These are phyloP conservation scores for Cetoscarus ocellatus DNA, from an alignment of 2,797 vertebrate genomes.

Conservation along the genomic window DNA sequence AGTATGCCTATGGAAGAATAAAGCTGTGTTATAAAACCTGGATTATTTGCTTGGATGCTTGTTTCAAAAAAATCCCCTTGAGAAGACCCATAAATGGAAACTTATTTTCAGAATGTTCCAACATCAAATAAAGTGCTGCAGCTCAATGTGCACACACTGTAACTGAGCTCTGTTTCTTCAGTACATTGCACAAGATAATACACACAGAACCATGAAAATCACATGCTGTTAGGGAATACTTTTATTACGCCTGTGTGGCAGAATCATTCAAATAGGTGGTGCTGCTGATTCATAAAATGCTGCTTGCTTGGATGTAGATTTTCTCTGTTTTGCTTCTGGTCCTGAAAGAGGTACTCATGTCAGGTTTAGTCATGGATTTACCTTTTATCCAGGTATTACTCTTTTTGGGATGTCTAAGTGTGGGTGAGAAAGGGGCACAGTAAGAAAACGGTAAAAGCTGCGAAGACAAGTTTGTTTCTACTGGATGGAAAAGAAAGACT, in stretches of 20 bases:
- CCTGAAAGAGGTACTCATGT: conserved; percentile 18
- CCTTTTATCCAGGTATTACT: conserved; percentile 44
- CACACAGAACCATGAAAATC: conserved; percentile 10
- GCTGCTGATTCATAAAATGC: conserved; percentile 22
- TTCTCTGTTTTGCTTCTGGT: conserved; percentile 26
- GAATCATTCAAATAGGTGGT: conserved; percentile 17
- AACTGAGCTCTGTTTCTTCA: conserved; percentile 13
- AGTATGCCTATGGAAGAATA: too few relatives aligned
- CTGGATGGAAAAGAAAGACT: conserved; percentile 17
- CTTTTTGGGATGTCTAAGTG: conserved; percentile 24
- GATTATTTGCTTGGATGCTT: not conserved
- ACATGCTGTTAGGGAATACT: not conserved
- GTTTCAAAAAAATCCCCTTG: not conserved
- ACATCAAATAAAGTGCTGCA: conserved; percentile 12
- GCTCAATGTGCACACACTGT: conserved; percentile 8
- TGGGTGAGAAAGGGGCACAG: conserved; percentile 33
- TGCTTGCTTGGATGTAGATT: conserved; percentile 12
- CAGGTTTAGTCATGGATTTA: conserved; percentile 33
- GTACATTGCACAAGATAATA: conserved; percentile 26
- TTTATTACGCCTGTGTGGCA: conserved; percentile 3
- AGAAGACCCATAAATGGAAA: not conserved
- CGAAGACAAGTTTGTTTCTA: conserved; percentile 43
- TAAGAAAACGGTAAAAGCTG: conserved; percentile 31
- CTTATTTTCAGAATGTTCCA: not conserved
- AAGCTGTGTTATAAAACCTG: not conserved